phyloP scores from a whole-genome alignment of 2,797 vertebrate species.

The Gymnothorax reevesii region DNA sequence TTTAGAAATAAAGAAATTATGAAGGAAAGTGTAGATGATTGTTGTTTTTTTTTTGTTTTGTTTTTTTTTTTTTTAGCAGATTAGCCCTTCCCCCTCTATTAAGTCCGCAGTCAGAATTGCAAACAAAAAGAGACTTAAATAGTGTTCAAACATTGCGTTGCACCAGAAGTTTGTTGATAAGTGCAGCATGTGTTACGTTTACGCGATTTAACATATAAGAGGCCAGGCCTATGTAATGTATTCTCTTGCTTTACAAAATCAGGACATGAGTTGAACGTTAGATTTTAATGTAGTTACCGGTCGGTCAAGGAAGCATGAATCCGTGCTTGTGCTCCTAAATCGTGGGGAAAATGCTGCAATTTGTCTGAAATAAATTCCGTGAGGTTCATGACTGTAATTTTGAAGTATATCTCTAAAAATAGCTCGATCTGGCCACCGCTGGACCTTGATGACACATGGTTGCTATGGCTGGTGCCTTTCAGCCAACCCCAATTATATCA shows the following conservation, averaged over 20 bases:
- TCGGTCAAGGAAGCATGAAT: not conserved
- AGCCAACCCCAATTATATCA: constrained; percentile 43
- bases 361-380: not conserved
- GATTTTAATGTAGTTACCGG: not conserved
- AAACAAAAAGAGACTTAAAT: not conserved
- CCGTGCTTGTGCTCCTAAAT: not conserved
- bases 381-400: constrained; percentile 49
- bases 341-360: not conserved
- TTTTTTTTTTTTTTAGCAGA: too few relatives aligned
- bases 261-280: not conserved
- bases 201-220: not conserved
- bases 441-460: constrained; percentile 58
- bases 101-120: not conserved
- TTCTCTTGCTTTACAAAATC: not conserved
- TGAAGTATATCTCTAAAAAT: constrained; percentile 75
- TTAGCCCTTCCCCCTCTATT: too few relatives aligned
- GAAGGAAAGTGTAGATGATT: not conserved
- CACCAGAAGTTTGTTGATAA: too few relatives aligned
- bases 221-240: not conserved
- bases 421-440: constrained; percentile 50
- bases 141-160: too few relatives aligned
- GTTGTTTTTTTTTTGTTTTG: too few relatives aligned
- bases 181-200: too few relatives aligned
- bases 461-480: constrained; percentile 56
- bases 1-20: too few relatives aligned